A percentile compares a stretch with the other conserved stretches of the same genome.
Conservation (phyloP, 2,797 vertebrate genomes). For the Myotis daubentonii region DNA sequence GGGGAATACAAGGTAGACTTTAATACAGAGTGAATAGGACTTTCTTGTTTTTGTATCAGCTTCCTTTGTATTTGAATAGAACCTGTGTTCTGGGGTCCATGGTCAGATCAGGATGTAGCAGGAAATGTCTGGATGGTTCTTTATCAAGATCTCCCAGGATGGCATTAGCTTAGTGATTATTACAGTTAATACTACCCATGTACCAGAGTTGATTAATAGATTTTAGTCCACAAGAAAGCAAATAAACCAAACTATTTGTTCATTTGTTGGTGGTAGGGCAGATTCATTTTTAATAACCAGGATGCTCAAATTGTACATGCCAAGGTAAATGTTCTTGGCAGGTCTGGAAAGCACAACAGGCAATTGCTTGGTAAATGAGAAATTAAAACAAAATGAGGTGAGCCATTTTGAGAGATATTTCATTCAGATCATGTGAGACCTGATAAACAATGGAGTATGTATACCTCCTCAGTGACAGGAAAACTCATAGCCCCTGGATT, state of each 20-base stretch:
- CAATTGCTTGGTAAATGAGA: not conserved
- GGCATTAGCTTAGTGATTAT: not conserved
- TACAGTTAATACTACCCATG: not conserved
- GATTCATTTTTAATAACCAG: not conserved
- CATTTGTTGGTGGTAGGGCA: not conserved
- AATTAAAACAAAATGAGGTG: constrained; percentile 16
- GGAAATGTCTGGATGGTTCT: not conserved
- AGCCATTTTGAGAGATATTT: constrained; percentile 8
- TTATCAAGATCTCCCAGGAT: not conserved
- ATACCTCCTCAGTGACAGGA: not conserved
- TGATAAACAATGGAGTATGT: not conserved
- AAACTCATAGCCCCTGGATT: not conserved
- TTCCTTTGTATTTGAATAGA: constrained; percentile 18
- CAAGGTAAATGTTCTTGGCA: not conserved
- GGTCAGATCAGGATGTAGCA: not conserved
- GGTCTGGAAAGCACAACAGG: not conserved
- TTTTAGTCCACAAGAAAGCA: not conserved
- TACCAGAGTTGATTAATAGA: not conserved
- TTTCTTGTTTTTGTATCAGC: constrained; percentile 21
- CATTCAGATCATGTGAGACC: not conserved
- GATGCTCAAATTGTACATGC: not conserved
- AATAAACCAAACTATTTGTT: not conserved
- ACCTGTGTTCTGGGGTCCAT: not conserved
- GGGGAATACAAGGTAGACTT: not conserved
- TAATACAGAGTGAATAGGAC: constrained; percentile 16